Percentiles rank a stretch among this genome's conserved stretches.
Evolutionary conservation across 2,888 invertebrate species (phyloP).

Genomic region (Drosophila ezoana): DNA sequence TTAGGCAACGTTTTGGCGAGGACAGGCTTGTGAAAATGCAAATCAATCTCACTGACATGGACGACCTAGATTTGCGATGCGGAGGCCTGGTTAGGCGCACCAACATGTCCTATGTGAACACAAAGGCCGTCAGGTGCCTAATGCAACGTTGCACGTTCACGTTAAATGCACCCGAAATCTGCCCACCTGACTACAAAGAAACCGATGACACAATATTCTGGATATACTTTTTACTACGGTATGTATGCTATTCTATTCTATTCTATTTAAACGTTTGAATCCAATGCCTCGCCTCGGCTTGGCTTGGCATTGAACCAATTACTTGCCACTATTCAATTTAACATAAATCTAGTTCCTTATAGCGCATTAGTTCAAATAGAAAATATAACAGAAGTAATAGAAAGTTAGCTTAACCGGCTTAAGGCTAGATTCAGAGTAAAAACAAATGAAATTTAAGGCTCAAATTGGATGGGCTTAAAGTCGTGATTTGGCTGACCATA

Average conservation of each 20-base stretch:
- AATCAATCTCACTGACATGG: conserved; percentile 90
- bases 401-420: no score
- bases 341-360: no score
- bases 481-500: no score
- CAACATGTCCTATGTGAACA: conserved; percentile 88
- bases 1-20: conserved; percentile 89
- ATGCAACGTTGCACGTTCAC: conserved; percentile 91
- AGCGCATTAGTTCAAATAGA: no score
- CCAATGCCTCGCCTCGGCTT: no score
- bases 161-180: conserved; percentile 91
- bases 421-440: no score
- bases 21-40: conserved; percentile 88
- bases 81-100: conserved; percentile 90
- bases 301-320: no score
- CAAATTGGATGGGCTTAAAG: no score
- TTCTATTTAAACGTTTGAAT: no score
- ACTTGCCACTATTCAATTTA: no score
- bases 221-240: conserved; percentile 90
- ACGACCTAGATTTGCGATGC: conserved; percentile 90
- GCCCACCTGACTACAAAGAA: conserved; percentile 92
- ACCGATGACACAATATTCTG: conserved; percentile 92
- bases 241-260: conserved; percentile 34
- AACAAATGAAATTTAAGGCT: no score
- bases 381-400: no score
- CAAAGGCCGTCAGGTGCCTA: conserved; percentile 89